Evolutionary conservation across 2,888 invertebrate genomes (phyloP).

Genomic region (Rotaria magnacalcarata): DNA sequence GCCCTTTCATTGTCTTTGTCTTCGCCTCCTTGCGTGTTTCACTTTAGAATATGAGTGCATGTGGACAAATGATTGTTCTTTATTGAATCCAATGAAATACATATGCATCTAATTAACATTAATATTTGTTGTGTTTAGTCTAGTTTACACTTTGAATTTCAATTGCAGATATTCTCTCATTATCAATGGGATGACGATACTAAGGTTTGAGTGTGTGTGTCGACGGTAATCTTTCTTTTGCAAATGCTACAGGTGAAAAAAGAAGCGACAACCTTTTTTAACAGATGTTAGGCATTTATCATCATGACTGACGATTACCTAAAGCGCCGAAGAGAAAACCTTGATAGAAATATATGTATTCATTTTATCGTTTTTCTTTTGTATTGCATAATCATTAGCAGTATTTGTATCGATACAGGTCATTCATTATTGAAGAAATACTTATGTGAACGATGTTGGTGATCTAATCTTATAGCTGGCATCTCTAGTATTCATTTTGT

Average conservation of each 20-base stretch:
- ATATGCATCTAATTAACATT: neutral
- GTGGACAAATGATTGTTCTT: too few species aligned
- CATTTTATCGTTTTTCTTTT: neutral
- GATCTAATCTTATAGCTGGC: neutral
- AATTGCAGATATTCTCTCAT: neutral
- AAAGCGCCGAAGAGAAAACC: neutral
- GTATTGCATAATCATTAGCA: neutral
- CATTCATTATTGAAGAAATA: constrained; percentile 20
- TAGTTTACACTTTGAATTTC: neutral
- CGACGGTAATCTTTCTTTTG: neutral
- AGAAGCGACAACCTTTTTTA: neutral
- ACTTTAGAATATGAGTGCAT: too few species aligned
- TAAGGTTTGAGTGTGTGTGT: neutral
- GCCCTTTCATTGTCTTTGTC: too few species aligned
- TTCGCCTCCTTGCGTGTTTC: too few species aligned
- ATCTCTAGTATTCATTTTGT: neutral
- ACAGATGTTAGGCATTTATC: neutral
- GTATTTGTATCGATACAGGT: neutral
- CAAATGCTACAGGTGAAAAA: neutral
- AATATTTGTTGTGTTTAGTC: neutral
- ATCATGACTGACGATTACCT: neutral
- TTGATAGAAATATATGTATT: neutral
- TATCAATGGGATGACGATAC: neutral
- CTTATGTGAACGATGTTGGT: neutral
- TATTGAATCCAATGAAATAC: too few species aligned